Conservation (phyloP, 1,140 invertebrate species). For the Melanaphis sacchari region DNA sequence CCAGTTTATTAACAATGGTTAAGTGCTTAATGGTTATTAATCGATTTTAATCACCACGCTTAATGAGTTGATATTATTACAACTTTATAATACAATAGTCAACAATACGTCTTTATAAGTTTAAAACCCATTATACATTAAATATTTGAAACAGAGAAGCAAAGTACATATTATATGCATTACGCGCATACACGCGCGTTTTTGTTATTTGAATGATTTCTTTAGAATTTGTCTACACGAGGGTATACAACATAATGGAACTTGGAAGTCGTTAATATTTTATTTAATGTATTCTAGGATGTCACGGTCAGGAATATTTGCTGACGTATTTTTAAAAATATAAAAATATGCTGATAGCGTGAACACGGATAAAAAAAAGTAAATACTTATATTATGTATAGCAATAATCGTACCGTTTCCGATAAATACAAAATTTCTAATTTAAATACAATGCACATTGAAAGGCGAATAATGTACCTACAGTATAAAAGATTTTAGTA, state of each 20-base stretch:
- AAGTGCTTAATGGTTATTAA: neutral
- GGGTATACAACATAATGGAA: neutral
- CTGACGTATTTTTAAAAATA: constrained; percentile 10
- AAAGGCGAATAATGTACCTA: neutral
- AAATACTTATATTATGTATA: neutral
- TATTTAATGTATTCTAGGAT: constrained; percentile 34
- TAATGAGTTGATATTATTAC: neutral
- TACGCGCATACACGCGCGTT: neutral
- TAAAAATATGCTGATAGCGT: neutral
- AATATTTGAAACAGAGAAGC: neutral
- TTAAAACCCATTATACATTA: neutral
- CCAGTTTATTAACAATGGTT: neutral
- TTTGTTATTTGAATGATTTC: constrained; percentile 17
- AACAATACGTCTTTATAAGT: neutral
- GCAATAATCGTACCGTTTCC: neutral
- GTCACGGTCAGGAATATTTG: constrained; percentile 15
- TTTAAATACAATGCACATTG: neutral
- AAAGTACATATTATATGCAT: neutral
- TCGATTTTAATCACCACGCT: neutral
- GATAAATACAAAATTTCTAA: neutral
- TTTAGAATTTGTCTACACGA: neutral
- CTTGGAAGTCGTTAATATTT: constrained; percentile 24
- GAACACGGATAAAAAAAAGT: neutral
- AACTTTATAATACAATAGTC: neutral
- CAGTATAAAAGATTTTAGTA: neutral